Percentiles rank a stretch among this genome's conserved stretches.
Conservation (phyloP, 35 echinoderm and acorn worm species). For the Ophioderma brevispina region DNA sequence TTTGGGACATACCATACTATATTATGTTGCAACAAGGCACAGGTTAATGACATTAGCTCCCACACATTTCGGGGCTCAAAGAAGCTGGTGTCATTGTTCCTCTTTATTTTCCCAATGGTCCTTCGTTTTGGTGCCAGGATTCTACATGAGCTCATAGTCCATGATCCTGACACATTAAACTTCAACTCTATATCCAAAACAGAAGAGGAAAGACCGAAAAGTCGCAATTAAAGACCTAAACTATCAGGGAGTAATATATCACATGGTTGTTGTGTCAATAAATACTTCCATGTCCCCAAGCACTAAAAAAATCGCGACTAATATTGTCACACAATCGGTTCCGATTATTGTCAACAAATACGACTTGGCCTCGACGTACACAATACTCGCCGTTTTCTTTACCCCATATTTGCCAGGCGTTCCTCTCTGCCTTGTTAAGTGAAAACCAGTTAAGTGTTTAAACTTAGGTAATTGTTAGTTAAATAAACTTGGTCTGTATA, state of each 20-base stretch:
- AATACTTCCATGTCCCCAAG: constrained; percentile 1
- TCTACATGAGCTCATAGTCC: background rate
- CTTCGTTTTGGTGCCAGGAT: background rate
- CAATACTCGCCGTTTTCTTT: background rate
- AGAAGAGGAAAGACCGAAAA: background rate
- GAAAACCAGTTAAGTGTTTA: background rate
- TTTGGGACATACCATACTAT: too few species aligned
- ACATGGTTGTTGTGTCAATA: background rate
- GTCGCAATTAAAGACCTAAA: background rate
- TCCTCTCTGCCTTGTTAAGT: background rate
- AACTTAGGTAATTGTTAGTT: constrained; percentile 4
- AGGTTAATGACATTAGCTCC: background rate
- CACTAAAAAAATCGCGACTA: background rate
- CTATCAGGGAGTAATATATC: background rate
- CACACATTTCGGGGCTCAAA: background rate
- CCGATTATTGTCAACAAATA: background rate
- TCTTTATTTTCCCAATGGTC: background rate
- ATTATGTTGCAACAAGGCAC: too few species aligned
- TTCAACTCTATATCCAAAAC: background rate
- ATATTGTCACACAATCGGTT: background rate
- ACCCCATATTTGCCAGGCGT: background rate
- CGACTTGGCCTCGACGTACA: background rate
- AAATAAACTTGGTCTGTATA: background rate
- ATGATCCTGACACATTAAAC: background rate
- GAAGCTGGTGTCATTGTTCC: background rate